Evolutionary conservation across 1,140 invertebrate genomes (phyloP).

Genomic region (Diorhabda sublineata): DNA sequence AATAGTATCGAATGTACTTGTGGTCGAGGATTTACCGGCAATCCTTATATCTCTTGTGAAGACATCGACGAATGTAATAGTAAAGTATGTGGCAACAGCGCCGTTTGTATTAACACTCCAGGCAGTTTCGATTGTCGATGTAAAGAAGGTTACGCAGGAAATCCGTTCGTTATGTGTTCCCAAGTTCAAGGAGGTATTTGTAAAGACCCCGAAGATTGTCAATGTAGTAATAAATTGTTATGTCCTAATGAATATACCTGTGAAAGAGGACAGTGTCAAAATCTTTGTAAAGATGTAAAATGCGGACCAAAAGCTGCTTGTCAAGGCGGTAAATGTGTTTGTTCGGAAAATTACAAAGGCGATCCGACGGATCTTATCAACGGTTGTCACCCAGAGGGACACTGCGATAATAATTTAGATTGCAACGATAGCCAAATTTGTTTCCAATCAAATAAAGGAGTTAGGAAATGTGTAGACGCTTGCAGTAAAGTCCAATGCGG

Average conservation of each 20-base stretch:
- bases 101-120: conserved; percentile 81
- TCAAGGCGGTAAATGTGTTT: conserved; percentile 72
- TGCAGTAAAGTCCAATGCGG: conserved; percentile 85
- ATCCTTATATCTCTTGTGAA: conserved; percentile 79
- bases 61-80: conserved; percentile 82
- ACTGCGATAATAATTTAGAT: conserved; percentile 74
- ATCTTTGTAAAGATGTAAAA: conserved; percentile 65
- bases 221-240: conserved; percentile 62
- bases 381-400: conserved; percentile 67
- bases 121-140: conserved; percentile 86
- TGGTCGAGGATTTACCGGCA: conserved; percentile 75
- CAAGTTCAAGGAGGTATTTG: conserved; percentile 64
- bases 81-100: conserved; percentile 79
- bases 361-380: conserved; percentile 65
- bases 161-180: conserved; percentile 77
- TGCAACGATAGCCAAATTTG: conserved; percentile 80
- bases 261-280: conserved; percentile 63
- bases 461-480: conserved; percentile 78
- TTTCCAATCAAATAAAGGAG: conserved; percentile 71
- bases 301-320: conserved; percentile 82
- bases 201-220: conserved; percentile 62
- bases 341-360: conserved; percentile 73
- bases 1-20: conserved; percentile 77
- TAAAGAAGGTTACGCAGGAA: conserved; percentile 73
- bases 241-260: conserved; percentile 75